A percentile compares a stretch with the other conserved stretches of the same genome.
These are phyloP conservation scores for Pseudolaguvia tuberculata DNA, from an alignment of 2,113 vertebrate genomes.

Conservation along the genomic window DNA sequence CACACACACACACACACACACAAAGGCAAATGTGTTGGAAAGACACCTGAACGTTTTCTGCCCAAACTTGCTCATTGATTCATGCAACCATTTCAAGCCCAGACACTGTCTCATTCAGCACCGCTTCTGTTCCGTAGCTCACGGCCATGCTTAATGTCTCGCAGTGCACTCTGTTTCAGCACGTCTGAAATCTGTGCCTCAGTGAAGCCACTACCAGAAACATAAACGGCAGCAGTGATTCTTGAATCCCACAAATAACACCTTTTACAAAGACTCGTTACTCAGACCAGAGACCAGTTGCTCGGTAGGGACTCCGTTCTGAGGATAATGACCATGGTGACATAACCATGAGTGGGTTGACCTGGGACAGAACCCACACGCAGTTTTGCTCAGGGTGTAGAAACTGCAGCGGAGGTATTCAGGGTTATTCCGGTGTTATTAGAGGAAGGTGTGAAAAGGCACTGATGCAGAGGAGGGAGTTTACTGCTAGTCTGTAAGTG, in stretches of 20 bases:
- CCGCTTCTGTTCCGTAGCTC: background rate
- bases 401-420: slow-evolving; percentile 27
- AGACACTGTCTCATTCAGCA: slow-evolving; percentile 23
- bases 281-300: slow-evolving; percentile 34
- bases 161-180: slow-evolving; percentile 41
- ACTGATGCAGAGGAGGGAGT: slow-evolving; percentile 51
- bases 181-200: slow-evolving; percentile 24
- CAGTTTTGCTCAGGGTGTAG: slow-evolving; percentile 21
- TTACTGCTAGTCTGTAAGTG: slow-evolving; percentile 43
- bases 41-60: slow-evolving; percentile 11
- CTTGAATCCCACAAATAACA: slow-evolving; percentile 60
- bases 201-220: slow-evolving; percentile 41
- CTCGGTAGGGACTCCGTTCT: slow-evolving; percentile 46
- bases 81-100: slow-evolving; percentile 41
- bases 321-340: slow-evolving; percentile 14
- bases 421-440: slow-evolving; percentile 34
- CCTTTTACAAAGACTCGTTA: slow-evolving; percentile 56
- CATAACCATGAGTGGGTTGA: background rate
- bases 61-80: background rate
- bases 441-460: slow-evolving; percentile 28
- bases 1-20: slow-evolving; percentile 1
- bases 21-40: background rate
- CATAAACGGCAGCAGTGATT: slow-evolving; percentile 46
- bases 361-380: slow-evolving; percentile 52
- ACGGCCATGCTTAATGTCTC: slow-evolving; percentile 4